Evolutionary conservation across 2,888 invertebrate species (phyloP).

Genomic region (Heteromyza rotundicornis): DNA sequence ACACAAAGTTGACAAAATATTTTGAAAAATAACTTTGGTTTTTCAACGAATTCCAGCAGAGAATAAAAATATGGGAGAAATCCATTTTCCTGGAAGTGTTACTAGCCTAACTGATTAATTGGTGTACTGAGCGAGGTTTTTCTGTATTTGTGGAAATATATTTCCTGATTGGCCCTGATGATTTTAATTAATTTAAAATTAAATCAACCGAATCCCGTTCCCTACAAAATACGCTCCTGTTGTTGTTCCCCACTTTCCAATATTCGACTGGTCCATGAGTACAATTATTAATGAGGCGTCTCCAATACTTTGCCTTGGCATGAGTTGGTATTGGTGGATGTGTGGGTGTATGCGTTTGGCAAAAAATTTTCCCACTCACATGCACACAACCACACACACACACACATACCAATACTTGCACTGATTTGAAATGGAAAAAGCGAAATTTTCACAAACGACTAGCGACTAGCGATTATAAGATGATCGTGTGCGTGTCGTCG

Average conservation of each 20-base stretch:
- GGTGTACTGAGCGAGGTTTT: too few species aligned
- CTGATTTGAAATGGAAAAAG: slow-evolving; percentile 48
- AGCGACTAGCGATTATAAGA: too few species aligned
- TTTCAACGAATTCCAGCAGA: too few species aligned
- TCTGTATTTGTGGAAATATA: too few species aligned
- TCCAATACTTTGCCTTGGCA: neutral
- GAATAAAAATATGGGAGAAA: too few species aligned
- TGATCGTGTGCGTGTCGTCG: neutral
- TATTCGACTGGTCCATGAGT: slow-evolving; percentile 11
- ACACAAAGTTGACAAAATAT: too few species aligned
- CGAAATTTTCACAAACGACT: slow-evolving; percentile 20
- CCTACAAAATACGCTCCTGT: neutral
- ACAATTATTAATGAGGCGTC: slow-evolving; percentile 13
- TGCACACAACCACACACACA: slow-evolving; percentile 19
- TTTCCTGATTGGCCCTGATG: too few species aligned
- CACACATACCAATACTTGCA: slow-evolving; percentile 17
- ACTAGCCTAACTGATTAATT: too few species aligned
- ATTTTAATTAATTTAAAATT: too few species aligned
- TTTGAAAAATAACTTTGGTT: too few species aligned
- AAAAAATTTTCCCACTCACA: slow-evolving; percentile 33
- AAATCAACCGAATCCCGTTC: too few species aligned
- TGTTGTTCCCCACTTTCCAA: neutral
- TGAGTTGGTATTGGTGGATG: neutral
- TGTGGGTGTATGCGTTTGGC: slow-evolving; percentile 15
- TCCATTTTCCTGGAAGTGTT: too few species aligned